Base-by-base conservation (phyloP, 2,797 vertebrate species). In the Sphaeramia orbicularis region DNA sequence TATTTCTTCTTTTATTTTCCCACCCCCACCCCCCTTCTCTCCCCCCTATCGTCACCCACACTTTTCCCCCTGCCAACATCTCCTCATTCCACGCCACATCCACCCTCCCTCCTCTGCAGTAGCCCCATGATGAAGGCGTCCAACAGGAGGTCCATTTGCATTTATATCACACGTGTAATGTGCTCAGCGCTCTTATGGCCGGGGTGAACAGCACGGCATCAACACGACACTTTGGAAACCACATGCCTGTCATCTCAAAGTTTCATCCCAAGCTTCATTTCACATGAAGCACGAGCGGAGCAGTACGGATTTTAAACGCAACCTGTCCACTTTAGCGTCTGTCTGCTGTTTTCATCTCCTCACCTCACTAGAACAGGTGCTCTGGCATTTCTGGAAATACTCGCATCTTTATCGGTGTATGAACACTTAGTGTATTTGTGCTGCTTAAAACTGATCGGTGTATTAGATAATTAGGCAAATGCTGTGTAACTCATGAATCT, bases 151-250 rank as follows among this genome's bases (percentile, higher is more conserved):
- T 21, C 72, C 74, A 92, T 92, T 92, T 90, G 85, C 89, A 90
- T 91, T 90, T 90, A 91, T 90, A 92, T 92, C 89, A 84, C 86
- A 84, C 49, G 11, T 75, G 76, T 84, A 69, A 86, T 86, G 81
- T 71, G 58, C 71, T 75, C 83, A 42, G 49, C 38, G 59, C 76
- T 76, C 72, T 65, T 76, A 71, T 32, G 56, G 74, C 65, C 1
- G 55, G 52, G 71, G 61, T 55, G 65, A 84, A 63, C 82, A 69
- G 79, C 80, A 63, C 56, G 84, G 62, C 53, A 70, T 88, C 74
- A 75, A 83, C 86, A 60, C 77, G 78, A 77, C 84, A 85, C 81
- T 79, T 86, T 81, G 64, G 81, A 82, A 88, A 83, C 79, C 69
- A 21, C 71, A 65, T n/a, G 70, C 77, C 76, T 84, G 83, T 87